phyloP scores from a whole-genome alignment of 2,797 vertebrate genomes.

The Acrossocheilus wenchowensis region DNA sequence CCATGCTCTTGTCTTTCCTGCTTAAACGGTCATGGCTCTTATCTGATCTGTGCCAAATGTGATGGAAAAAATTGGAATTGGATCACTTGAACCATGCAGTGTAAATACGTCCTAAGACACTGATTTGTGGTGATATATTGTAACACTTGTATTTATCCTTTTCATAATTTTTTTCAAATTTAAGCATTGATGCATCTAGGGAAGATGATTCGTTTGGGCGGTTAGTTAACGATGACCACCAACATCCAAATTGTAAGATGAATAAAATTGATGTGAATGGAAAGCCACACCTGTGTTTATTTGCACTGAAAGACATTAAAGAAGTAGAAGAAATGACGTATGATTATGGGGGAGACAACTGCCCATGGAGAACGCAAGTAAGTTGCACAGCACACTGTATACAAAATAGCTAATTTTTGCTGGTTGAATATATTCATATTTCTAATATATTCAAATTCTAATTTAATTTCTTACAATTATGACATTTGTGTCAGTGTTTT shows the following conservation, averaged over 20 bases:
- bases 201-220: conserved; percentile 55
- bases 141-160: conserved; percentile 5
- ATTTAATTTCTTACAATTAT: too few relatives aligned
- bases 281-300: conserved; percentile 58
- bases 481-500: too few relatives aligned
- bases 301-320: conserved; percentile 47
- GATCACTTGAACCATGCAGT: too few relatives aligned
- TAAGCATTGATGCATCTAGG: conserved; percentile 58
- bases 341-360: conserved; percentile 40
- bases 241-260: conserved; percentile 54
- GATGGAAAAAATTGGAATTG: too few relatives aligned
- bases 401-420: neutral
- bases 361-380: conserved; percentile 56
- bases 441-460: too few relatives aligned
- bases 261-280: conserved; percentile 51
- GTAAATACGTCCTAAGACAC: neutral
- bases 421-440: too few relatives aligned
- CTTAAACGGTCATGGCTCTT: too few relatives aligned
- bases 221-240: conserved; percentile 59
- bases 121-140: conserved; percentile 25
- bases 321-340: conserved; percentile 56
- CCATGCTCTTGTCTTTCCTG: too few relatives aligned
- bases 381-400: neutral
- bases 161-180: conserved; percentile 8
- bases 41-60: too few relatives aligned